Evolutionary conservation across 2,797 vertebrate species (phyloP).

Genomic region (Micromesistius poutassou): DNA sequence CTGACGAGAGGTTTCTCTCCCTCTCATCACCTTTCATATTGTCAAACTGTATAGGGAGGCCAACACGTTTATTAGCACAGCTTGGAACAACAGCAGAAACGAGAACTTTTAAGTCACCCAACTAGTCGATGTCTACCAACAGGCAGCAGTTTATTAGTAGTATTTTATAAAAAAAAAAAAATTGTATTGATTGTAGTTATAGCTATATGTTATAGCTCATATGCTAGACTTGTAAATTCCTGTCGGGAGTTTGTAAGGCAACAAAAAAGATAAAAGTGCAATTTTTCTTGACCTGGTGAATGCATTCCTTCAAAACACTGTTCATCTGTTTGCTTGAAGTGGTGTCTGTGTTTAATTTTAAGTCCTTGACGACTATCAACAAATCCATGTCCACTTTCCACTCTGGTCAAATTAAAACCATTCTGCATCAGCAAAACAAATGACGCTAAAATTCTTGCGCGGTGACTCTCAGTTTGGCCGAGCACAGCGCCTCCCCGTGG

Average conservation of each 20-base stretch:
- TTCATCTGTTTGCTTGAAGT: background rate
- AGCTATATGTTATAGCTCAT: background rate
- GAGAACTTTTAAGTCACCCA: background rate
- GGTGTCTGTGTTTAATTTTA: background rate
- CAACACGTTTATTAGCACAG: background rate
- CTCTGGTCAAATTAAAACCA: background rate
- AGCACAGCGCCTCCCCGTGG: conserved; percentile 62
- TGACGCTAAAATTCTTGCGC: conserved; percentile 10
- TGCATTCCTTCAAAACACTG: background rate
- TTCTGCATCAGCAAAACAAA: background rate
- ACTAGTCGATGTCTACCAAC: background rate
- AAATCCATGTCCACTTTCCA: background rate
- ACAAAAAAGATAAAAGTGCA: background rate
- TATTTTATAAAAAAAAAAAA: background rate
- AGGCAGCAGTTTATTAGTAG: background rate
- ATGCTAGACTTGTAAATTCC: background rate
- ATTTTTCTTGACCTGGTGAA: background rate
- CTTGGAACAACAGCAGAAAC: background rate
- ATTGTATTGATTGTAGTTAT: too few species aligned
- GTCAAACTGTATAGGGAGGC: background rate
- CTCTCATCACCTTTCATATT: background rate
- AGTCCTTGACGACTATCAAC: background rate
- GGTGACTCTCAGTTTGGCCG: conserved; percentile 54
- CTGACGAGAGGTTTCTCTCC: background rate
- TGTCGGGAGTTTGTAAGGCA: background rate